Percentiles rank a stretch among this genome's conserved stretches.
These are phyloP conservation scores for Catalaphyllia jardinei DNA, from an alignment of 64 coral and sea anemone genomes.

Conservation along the genomic window DNA sequence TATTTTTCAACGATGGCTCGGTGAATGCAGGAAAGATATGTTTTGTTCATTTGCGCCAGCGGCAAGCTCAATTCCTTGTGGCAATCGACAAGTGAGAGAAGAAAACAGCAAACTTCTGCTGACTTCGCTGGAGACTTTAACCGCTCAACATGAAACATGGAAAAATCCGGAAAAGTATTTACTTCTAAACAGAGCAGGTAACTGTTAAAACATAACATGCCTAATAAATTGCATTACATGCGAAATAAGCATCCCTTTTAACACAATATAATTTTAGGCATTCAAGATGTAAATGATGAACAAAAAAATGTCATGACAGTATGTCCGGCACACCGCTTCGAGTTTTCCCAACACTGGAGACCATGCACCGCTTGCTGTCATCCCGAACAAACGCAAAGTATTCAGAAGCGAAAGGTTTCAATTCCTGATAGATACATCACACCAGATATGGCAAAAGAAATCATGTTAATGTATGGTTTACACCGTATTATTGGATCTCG, in stretches of 20 bases:
- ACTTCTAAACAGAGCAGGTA: conserved; percentile 39
- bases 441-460: conserved; percentile 25
- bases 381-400: conserved; percentile 23
- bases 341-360: conserved; percentile 13
- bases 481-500: conserved; percentile 21
- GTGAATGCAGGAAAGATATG: conserved; percentile 32
- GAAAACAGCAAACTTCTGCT: conserved; percentile 23
- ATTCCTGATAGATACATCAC: conserved; percentile 21
- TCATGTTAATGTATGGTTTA: conserved; percentile 32
- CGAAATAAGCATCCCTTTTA: conserved; percentile 15
- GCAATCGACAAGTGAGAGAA: conserved; percentile 24
- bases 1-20: conserved; percentile 16
- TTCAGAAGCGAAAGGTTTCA: conserved; percentile 24
- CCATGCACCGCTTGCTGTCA: conserved; percentile 11
- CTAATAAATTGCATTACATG: conserved; percentile 9
- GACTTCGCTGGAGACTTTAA: conserved; percentile 33
- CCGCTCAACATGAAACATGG: conserved; percentile 29
- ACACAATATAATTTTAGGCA: conserved; percentile 31
- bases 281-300: conserved; percentile 40
- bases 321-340: conserved; percentile 15
- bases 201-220: conserved; percentile 24
- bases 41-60: conserved; percentile 20
- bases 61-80: conserved; percentile 29
- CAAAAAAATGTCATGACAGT: conserved; percentile 33
- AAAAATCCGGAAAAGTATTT: conserved; percentile 13